Evolutionary conservation across 2,888 invertebrate genomes (phyloP), one percentile per base, ranked within the genome.

Genomic region (Heliconius sara): DNA sequence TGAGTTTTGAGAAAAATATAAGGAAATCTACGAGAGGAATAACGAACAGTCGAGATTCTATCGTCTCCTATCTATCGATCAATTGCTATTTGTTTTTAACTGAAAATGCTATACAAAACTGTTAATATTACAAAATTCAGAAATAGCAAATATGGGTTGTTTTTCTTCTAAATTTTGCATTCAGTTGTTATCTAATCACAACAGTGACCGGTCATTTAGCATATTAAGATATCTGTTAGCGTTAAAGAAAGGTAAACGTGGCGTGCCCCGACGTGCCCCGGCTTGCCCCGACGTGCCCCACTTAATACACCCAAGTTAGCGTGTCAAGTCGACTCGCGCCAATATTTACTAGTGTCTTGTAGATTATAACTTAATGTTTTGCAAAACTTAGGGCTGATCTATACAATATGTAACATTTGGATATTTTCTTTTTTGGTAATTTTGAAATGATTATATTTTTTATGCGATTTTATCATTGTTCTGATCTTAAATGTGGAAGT

Each of bases 231-330:
- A 63, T 63, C 75, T 65, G 47, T 75, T 63, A 43, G 43, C 75
- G 43, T 75, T 43, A 65, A 75, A 75, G 63, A 66, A 73, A 34
- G n/a, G 73, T 63, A 75, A 75, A 66, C 75, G 47, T 75, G 16
- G 75, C 74, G 74, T 74, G 72, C 52, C 52, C 39, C 66, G 66
- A 5, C 47, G 1, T 47, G 16, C 7, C 52, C 67, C 34, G 67
- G 10, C 66, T 0, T 66, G 66, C 66, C 60, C 60, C 34, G 60
- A 63, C 75, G 43, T 43, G 75, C 65, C 75, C 75, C 43, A 63
- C 75, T 75, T 65, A 39, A 43, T 75, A n/a, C 25, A 73, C n/a
- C 57, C 73, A 60, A 73, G 73, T 73, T 73, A 73, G 73, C 73
- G 57, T 73, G 73, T 73, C 60, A 73, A 60, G 73, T 34, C 60